Evolutionary conservation across 2,888 invertebrate species (phyloP), one percentile per base, ranked within the genome.

Genomic region (Ennomos quercinarius): DNA sequence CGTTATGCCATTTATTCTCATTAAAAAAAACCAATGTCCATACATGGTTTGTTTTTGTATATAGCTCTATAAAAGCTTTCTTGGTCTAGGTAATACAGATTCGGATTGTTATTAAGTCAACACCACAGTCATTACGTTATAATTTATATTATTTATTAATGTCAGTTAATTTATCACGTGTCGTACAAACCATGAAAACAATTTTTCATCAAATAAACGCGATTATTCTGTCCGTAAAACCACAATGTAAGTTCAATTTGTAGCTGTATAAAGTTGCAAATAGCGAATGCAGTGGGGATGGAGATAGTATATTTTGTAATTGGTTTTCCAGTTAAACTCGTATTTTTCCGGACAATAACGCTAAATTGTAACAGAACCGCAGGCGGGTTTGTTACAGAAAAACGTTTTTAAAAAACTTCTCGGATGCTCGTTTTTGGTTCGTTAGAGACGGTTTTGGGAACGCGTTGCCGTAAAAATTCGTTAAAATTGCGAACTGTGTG

Each of bases 351-450:
- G 40, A 61, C 56, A 61, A 51, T 35, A 44, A 54, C 53, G 43
- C 38, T 63, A 61, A 61, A 57, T 59, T 43, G 51, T 54, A 48
- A 46, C 13, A 52, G 35, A 46, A 55, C 59, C 55, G 55, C 47
- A 49, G 45, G 48, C 13, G 48, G n/a, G 53, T 54, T 41, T 38
- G 50, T 54, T 47, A 57, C 54, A 46, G 56, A 58, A 57, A 61
- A 64, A 60, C 50, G 35, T 9, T 39, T n/a, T 8, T 43, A 46
- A 57, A 46, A 57, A 58, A 55, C 11, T 55, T 55, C 44, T 48
- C 43, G 35, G 34, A 10, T 34, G 40, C 45, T 39, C 36, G 36
- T 13, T 50, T 59, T 57, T 55, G 57, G 57, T 63, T 63, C 57
- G 60, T 56, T 63, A 50, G 55, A 42, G 12, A 42, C 38, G 49